Evolutionary conservation across 2,888 invertebrate genomes (phyloP).

Genomic region (Thera britannica): DNA sequence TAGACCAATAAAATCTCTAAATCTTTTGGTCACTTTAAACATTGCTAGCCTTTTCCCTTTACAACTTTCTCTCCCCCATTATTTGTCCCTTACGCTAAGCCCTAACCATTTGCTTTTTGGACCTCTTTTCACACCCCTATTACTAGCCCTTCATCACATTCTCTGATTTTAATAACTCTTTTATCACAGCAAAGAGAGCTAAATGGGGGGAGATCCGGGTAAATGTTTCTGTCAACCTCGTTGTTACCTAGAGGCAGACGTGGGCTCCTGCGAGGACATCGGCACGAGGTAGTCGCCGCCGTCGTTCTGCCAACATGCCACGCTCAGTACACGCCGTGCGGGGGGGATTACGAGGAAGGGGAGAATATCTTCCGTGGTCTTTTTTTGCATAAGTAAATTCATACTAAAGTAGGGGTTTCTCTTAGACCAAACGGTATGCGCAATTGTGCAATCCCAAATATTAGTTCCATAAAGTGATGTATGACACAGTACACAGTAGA

Average conservation of each 20-base stretch:
- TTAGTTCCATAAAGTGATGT: too few relatives aligned
- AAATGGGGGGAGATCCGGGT: too few relatives aligned
- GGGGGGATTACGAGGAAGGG: slow-evolving; percentile 50
- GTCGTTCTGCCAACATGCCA: slow-evolving; percentile 80
- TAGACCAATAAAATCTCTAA: too few relatives aligned
- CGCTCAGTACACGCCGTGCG: slow-evolving; percentile 70
- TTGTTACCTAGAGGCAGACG: slow-evolving; percentile 73
- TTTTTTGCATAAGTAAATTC: background rate
- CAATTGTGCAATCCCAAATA: too few relatives aligned
- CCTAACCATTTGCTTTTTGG: background rate
- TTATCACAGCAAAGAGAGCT: too few relatives aligned
- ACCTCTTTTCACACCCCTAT: too few relatives aligned
- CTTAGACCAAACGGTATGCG: too few relatives aligned
- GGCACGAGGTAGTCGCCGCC: slow-evolving; percentile 83
- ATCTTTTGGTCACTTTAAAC: too few relatives aligned
- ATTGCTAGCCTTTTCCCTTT: background rate
- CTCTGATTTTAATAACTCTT: too few relatives aligned
- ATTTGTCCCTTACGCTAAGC: background rate
- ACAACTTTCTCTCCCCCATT: background rate
- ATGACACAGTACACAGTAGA: too few relatives aligned
- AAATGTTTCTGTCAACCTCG: slow-evolving; percentile 50
- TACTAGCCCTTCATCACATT: too few relatives aligned
- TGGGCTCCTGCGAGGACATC: slow-evolving; percentile 71
- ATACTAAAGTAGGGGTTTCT: too few relatives aligned
- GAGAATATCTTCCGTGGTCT: slow-evolving; percentile 37